These are phyloP conservation scores for Luffia ferchaultella DNA, from an alignment of 2,888 invertebrate genomes.

Conservation along the genomic window DNA sequence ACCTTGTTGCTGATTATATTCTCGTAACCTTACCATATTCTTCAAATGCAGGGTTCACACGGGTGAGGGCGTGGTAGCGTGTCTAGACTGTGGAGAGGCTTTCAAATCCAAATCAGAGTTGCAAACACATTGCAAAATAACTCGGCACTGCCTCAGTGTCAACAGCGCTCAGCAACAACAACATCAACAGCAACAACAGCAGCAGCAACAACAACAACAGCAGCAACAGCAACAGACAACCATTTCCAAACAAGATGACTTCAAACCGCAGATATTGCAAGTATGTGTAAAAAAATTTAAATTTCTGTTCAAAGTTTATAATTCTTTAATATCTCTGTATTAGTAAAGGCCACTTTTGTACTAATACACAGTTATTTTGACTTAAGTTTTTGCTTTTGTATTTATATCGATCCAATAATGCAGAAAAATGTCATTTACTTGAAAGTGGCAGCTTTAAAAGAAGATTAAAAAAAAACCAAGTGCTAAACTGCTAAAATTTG, in stretches of 20 bases:
- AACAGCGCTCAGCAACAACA: slow-evolving; percentile 10
- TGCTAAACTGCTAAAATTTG: no score
- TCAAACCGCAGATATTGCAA: slow-evolving; percentile 62
- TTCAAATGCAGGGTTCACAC: slow-evolving; percentile 72
- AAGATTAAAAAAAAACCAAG: no score
- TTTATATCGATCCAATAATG: no score
- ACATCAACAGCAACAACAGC: slow-evolving; percentile 8
- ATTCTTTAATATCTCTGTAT: no score
- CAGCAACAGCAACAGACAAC: slow-evolving; percentile 40
- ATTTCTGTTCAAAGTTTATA: no score
- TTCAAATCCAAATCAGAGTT: slow-evolving; percentile 76
- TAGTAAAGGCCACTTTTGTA: no score
- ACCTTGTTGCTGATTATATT: no score
- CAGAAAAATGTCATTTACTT: no score
- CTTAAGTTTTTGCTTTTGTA: no score
- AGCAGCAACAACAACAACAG: slow-evolving; percentile 20
- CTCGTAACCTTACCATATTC: no score
- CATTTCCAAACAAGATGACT: slow-evolving; percentile 59
- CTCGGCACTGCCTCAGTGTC: slow-evolving; percentile 44
- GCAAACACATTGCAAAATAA: slow-evolving; percentile 71
- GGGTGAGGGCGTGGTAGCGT: slow-evolving; percentile 77
- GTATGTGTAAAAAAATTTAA: slow-evolving; percentile 23
- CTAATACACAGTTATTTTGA: no score
- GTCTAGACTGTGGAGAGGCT: slow-evolving; percentile 79
- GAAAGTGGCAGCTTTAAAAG: no score